Base-by-base conservation (phyloP, 2,888 invertebrate species). In the Cancer borealis region DNA sequence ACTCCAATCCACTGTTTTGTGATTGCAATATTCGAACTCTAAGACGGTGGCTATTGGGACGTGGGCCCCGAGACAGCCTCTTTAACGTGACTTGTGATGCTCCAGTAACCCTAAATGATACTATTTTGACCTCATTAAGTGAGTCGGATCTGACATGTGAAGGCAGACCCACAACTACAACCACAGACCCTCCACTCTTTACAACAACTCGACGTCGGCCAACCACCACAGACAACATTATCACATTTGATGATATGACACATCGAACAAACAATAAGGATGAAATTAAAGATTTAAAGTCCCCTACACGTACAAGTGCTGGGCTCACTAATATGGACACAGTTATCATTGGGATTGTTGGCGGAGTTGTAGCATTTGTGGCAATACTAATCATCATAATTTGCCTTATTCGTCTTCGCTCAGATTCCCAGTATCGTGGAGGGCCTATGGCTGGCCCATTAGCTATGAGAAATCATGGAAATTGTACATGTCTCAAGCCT, bases 301-400 rank as follows among this genome's bases (percentile, higher is more conserved):
- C 92, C 26, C 93, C 92, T 17, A 79, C 93, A 73, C 92, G 89
- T 6, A 30, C 89, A 17, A 92, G 73, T 30, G 3, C 87, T 12
- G 97, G 98, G 0, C 97, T 98, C 17, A 98, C 97, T 93, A 98
- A 98, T 96, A 99, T 99, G 96, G 99, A 99, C 96, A 98, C 98
- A 5, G 97, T 99, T n/a, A 99, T 99, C 92, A 99, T 99, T 95
- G 98, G 98, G n/a, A 99, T 99, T 96, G 98, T 99, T 0, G 98
- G 98, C 0, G 98, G 99, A 1, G 98, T 99, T 0, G 98, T 99
- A 0, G 98, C 98, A 0, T 98, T 99, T 96, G 98, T 99, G 96
- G 98, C 98, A 17, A 98, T 99, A 95, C 97, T 99, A 93, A 98
- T 99, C 66, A 98, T 99, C 49, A 98, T 98, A n/a, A 98, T 96